These are phyloP conservation scores for Gerris buenoi DNA, from an alignment of 1,140 invertebrate species.

Conservation along the genomic window DNA sequence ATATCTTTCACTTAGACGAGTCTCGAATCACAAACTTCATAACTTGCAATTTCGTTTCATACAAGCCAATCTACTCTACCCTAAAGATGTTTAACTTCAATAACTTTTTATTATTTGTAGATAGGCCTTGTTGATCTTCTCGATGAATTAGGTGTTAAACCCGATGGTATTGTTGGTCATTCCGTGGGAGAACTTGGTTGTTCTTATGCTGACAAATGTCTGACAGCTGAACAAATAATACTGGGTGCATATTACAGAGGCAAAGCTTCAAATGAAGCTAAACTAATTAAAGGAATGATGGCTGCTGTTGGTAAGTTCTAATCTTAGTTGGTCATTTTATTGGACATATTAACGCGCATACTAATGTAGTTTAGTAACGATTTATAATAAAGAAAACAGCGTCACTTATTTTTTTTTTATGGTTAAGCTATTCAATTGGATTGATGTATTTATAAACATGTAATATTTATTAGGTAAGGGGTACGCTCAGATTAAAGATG, in stretches of 20 bases:
- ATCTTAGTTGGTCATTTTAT: not conserved
- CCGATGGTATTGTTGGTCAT: slow-evolving; percentile 53
- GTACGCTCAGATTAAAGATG: slow-evolving; percentile 34
- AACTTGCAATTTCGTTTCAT: too few species aligned
- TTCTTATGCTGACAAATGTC: slow-evolving; percentile 51
- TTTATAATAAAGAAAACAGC: not conserved
- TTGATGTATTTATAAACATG: not conserved
- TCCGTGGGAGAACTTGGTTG: slow-evolving; percentile 50
- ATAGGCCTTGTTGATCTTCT: not conserved
- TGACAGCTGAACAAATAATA: slow-evolving; percentile 49
- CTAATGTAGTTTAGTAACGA: not conserved
- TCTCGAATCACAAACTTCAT: too few species aligned
- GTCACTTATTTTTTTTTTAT: not conserved
- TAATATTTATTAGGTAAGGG: slow-evolving; percentile 25
- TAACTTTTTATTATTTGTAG: too few species aligned
- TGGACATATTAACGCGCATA: not conserved
- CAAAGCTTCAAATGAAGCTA: slow-evolving; percentile 38
- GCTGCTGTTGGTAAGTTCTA: slow-evolving; percentile 33
- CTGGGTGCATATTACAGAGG: slow-evolving; percentile 47
- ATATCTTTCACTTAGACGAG: too few species aligned
- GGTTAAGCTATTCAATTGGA: not conserved
- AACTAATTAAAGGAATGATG: slow-evolving; percentile 35
- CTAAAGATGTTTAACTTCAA: too few species aligned
- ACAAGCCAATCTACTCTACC: too few species aligned
- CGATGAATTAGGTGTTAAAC: slow-evolving; percentile 33